Evolutionary conservation across 1,140 invertebrate genomes (phyloP).

Genomic region (Sminthurinus signatus): DNA sequence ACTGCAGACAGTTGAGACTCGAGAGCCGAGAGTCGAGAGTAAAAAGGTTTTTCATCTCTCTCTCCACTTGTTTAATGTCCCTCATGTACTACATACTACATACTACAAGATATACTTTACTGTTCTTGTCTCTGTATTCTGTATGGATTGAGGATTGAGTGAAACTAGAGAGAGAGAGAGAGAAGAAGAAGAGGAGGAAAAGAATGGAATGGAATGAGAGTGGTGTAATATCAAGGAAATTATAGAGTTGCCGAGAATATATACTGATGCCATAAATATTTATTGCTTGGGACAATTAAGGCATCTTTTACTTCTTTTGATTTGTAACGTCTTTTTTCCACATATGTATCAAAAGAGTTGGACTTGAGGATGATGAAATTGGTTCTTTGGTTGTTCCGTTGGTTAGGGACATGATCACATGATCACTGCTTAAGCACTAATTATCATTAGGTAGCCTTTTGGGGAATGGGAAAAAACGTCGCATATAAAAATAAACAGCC

Average conservation of each 20-base stretch:
- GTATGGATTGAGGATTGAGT: too few relatives aligned
- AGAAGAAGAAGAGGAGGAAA: neutral
- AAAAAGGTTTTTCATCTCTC: neutral
- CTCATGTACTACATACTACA: neutral
- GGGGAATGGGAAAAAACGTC: conserved; percentile 33
- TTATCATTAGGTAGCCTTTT: conserved; percentile 42
- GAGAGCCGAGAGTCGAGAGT: too few relatives aligned
- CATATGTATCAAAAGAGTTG: too few relatives aligned
- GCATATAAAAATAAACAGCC: conserved; percentile 36
- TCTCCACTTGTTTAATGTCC: neutral
- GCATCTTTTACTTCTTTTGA: conserved; percentile 27
- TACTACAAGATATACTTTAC: too few relatives aligned
- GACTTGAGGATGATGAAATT: conserved; percentile 7
- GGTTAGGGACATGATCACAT: conserved; percentile 11
- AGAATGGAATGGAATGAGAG: neutral
- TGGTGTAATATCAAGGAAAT: neutral
- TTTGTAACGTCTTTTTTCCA: conserved; percentile 23
- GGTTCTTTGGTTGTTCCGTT: too few relatives aligned
- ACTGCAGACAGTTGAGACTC: too few relatives aligned
- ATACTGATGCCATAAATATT: conserved; percentile 38
- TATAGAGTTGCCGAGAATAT: conserved; percentile 10
- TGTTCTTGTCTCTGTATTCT: too few relatives aligned
- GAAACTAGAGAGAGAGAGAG: too few relatives aligned
- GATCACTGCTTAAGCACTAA: conserved; percentile 36
- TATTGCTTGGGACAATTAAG: conserved; percentile 42